These are phyloP conservation scores for Orcinus orca DNA, from an alignment of 2,113 vertebrate species.

Conservation along the genomic window DNA sequence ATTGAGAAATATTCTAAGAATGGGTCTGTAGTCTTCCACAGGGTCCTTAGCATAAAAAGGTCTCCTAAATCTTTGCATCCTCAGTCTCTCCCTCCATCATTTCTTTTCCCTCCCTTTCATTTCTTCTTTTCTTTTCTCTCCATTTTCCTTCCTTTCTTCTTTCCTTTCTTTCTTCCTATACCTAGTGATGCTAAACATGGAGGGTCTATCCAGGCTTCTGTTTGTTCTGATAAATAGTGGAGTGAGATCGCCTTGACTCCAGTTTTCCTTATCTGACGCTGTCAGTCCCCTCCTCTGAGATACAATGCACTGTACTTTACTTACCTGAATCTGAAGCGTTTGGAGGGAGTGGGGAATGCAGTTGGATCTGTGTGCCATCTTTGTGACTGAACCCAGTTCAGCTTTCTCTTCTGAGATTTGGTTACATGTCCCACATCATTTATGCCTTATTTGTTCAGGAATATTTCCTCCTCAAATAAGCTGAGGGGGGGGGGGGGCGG, in stretches of 20 bases:
- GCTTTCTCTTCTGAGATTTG: not conserved
- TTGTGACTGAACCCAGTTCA: not conserved
- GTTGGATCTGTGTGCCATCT: not conserved
- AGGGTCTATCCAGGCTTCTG: not conserved
- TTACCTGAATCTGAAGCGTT: not conserved
- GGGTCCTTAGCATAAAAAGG: not conserved
- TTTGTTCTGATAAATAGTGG: not conserved
- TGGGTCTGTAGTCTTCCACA: not conserved
- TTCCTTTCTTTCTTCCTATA: not conserved
- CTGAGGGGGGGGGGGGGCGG: too few relatives aligned
- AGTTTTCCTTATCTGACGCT: not conserved
- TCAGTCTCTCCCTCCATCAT: not conserved
- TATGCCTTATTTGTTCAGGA: not conserved
- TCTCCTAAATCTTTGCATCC: not conserved
- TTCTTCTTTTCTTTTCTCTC: not conserved
- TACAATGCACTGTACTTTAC: not conserved
- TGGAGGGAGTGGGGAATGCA: not conserved
- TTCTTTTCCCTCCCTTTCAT: not conserved
- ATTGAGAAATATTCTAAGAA: not conserved
- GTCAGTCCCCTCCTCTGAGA: not conserved
- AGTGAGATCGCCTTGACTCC: not conserved
- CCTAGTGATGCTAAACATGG: not conserved
- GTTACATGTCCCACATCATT: not conserved
- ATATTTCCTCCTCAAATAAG: not conserved
- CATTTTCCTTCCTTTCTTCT: not conserved